These are phyloP conservation scores for Eupithecia dodoneata DNA, from an alignment of 2,888 invertebrate species.

Conservation along the genomic window DNA sequence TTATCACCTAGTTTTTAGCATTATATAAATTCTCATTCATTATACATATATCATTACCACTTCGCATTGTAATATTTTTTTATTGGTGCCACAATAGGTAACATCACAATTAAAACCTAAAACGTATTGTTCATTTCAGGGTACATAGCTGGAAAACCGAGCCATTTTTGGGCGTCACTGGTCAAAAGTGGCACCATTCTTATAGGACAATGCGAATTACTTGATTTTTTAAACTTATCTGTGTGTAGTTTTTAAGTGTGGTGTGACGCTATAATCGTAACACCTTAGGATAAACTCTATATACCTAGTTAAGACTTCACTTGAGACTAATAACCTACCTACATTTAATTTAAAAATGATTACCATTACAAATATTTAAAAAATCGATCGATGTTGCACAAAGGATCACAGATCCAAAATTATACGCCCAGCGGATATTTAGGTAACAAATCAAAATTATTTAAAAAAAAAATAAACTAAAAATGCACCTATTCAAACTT, in stretches of 20 bases:
- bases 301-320: not conserved
- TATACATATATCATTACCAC: not conserved
- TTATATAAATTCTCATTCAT: no score
- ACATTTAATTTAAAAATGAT: not conserved
- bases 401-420: conserved; percentile 9
- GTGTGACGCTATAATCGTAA: conserved; percentile 25
- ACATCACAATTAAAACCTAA: not conserved
- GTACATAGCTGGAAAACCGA: not conserved
- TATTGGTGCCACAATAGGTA: not conserved
- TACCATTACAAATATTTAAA: not conserved
- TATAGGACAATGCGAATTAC: conserved; percentile 6
- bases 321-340: conserved; percentile 9
- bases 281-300: not conserved
- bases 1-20: no score
- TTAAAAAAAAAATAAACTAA: not conserved
- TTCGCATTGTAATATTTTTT: not conserved
- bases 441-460: not conserved
- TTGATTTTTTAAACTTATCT: not conserved
- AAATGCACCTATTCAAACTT: not conserved
- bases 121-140: not conserved
- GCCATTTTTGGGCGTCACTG: not conserved
- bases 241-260: conserved; percentile 19
- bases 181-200: not conserved
- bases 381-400: not conserved
- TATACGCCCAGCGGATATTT: conserved; percentile 1